Evolutionary conservation across 2,888 invertebrate genomes (phyloP), one percentile per base, ranked within the genome.

Genomic region (Diloba caeruleocephala): DNA sequence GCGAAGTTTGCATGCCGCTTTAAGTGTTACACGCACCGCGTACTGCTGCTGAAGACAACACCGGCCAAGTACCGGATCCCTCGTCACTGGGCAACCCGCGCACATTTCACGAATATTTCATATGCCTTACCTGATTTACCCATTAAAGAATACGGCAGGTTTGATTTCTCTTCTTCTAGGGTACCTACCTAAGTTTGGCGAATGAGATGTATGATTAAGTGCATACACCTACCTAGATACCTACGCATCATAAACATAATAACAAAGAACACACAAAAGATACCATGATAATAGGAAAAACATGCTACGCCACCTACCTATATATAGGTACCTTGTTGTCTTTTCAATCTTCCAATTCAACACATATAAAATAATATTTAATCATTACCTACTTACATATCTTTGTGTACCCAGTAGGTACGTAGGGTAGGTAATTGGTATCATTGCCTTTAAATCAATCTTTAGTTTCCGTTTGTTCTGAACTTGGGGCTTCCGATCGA

Each of bases 1-100:
- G 73, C 77, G 84, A 88, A 71, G 76, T 74, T 88, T 49, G 83
- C 78, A 55, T 84, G 82, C 50, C 37, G 32, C 14, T 21, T 31
- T 43, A 55, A 65, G 66, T 75, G 68, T 79, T 73, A 80, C 88
- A 87, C 87, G 89, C 89, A 85, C 78, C 70, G 76, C 75, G 76
- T 77, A 80, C 74, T 87, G 89, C 83, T 89, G 90, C 86, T 81
- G 90, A 92, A 92, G 91, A 92, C 90, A 88, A 85, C 89, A 84
- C 82, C 87, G 89, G 85, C 82, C 82, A 85, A 83, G 81, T 84
- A 82, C 83, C 87, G 87, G 86, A 84, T 90, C 89, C 89, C 89
- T 88, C 85, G 88, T 87, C 89, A 87, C 84, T 79, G 82, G 78
- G 85, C 87, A 78, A 84, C 82, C 78, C 79, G 84, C 78, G 76